Base-by-base conservation (phyloP, 2,797 vertebrate species). In the Remorina albescens region DNA sequence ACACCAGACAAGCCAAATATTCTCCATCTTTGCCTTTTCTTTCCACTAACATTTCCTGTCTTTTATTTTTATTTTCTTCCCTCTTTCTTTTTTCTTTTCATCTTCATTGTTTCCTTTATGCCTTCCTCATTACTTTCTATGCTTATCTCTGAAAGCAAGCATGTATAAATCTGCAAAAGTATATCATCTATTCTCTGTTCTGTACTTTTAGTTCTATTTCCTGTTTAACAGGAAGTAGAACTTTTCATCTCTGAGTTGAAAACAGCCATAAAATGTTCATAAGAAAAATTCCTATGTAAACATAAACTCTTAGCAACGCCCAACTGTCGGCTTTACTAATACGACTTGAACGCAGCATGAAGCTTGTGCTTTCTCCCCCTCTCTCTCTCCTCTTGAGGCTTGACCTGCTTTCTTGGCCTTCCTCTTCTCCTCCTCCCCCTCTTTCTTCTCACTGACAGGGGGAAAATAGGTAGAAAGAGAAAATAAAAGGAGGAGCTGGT, bases 401-500 rank as follows among this genome's bases (percentile, higher is more conserved):
- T 49, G 21, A 23, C 46, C 46, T 49, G 44, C 46, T 49, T 49
- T 49, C 46, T 49, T 47, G 44, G 44, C 60, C 67, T 73, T 66
- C 32, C 23, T 28, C 34, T 12, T 15, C 18, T 19, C n/a, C 47
- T n/a, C 66, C 85, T 68, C 72, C 65, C 46, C 62, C 66, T 61
- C 30, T 71, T 37, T 53, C 8, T 53, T 9, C 8, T 13, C 7
- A 44, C 39, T 54, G 53, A 80, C 21, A 2, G 34, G 76, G 76
- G 37, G 46, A 54, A 66, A 36, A 77, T 53, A 54, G 28, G 26
- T n/a, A 21, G 12, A n/a, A 10, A 28, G n/a, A 26, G 30, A 58
- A 54, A 53, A 36, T 47, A 9, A 0, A 53, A 77, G 65, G 62
- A 53, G 61, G 82, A 76, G 66, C 64, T 57, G 83, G 30, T 69